phyloP scores from a whole-genome alignment of 2,113 vertebrate species.

The Puma concolor region DNA sequence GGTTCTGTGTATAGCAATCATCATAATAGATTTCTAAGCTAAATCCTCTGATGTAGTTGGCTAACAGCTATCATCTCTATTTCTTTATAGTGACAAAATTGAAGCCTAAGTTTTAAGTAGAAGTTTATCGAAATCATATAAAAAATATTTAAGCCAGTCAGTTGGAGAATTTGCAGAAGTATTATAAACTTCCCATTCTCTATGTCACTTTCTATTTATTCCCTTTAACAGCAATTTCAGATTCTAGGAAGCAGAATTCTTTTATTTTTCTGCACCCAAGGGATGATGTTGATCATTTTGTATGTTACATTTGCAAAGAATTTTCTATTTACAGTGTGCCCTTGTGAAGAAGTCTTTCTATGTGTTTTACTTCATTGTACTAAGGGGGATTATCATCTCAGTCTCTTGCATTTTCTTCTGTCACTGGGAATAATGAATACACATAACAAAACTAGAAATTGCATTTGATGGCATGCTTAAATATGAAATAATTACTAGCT shows the following conservation, averaged over 20 bases:
- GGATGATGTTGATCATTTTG: background rate
- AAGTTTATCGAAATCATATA: background rate
- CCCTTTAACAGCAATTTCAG: background rate
- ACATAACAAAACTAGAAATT: constrained; percentile 48
- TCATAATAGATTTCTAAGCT: background rate
- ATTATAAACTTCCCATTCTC: background rate
- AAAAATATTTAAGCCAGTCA: background rate
- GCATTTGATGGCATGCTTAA: constrained; percentile 57
- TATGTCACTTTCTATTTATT: background rate
- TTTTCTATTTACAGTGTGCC: constrained; percentile 29
- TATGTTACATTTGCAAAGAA: background rate
- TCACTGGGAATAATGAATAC: constrained; percentile 31
- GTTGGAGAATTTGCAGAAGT: background rate
- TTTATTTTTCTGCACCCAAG: background rate
- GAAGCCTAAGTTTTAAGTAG: background rate
- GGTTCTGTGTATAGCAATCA: background rate
- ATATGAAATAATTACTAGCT: constrained; percentile 64
- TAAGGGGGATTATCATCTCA: background rate
- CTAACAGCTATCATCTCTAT: background rate
- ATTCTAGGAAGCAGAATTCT: background rate
- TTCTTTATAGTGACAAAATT: background rate
- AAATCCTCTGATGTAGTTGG: background rate
- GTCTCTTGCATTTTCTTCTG: background rate
- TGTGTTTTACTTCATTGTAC: constrained; percentile 8
- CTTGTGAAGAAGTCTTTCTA: constrained; percentile 24